Evolutionary conservation across 2,797 vertebrate species (phyloP), one percentile per base, ranked within the genome.

Genomic region (Netta rufina): DNA sequence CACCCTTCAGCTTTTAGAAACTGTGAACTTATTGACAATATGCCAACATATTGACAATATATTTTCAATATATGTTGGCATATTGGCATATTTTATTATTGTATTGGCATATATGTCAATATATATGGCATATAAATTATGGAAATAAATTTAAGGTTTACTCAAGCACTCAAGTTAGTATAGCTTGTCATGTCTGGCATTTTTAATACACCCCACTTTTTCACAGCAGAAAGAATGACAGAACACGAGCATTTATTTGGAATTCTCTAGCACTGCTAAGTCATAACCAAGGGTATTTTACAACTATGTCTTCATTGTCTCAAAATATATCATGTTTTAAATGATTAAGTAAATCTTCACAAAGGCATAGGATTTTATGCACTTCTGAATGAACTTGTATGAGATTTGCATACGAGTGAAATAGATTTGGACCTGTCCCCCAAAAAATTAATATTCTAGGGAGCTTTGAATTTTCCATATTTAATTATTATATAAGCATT

Each of bases 401-500:
- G 54, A 66, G 39, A 61, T 88, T 69, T 84, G 70, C 87, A 87
- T 90, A 62, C 58, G 75, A 77, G 65, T 80, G 69, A 79, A 95
- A 90, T 25, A 93, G 75, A 81, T 69, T 86, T 83, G 77, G 91
- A 39, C 28, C 45, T 85, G 58, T 89, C 86, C 36, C 57, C 89
- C 67, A 43, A 76, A 94, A 96, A 94, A 93, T 4, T 41, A 92
- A 80, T 92, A 89, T 84, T 87, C 81, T 45, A 76, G 76, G 75
- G 77, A 97, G 54, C 54, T 53, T 43, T 81, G 89, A 91, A 69
- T 93, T 97, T 96, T 96, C 73, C 66, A 79, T 95, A 87, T 90
- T 95, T 95, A 95, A 96, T 92, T 87, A 66, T 92, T 86, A 81
- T 83, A 80, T 86, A 92, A 61, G 15, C 53, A 39, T 76, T 97